Conservation (phyloP, 2,888 invertebrate species). For the Amphipoea oculea region DNA sequence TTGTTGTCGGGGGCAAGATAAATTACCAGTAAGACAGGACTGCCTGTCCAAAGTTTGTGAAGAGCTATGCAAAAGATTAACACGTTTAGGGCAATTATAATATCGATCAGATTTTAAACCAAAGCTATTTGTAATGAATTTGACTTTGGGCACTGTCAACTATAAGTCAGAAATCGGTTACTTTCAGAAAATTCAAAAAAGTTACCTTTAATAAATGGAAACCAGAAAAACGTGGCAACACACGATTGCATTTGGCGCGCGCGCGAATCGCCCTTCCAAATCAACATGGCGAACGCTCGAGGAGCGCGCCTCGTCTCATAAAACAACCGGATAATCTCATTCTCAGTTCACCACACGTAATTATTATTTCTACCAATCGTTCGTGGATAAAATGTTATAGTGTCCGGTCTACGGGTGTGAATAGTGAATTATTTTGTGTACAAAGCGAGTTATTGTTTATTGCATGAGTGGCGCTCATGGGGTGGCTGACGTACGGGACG, state of each 20-base stretch:
- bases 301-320: constrained; percentile 84
- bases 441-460: constrained; percentile 81
- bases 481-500: constrained; percentile 80
- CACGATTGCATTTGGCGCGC: constrained; percentile 83
- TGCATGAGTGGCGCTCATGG: constrained; percentile 89
- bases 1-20: too few species aligned
- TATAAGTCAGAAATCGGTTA: not conserved
- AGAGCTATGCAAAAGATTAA: not conserved
- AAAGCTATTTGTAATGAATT: not conserved
- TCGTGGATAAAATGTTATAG: constrained; percentile 84
- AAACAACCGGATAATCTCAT: constrained; percentile 75
- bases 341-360: constrained; percentile 66
- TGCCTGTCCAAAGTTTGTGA: not conserved
- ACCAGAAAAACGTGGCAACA: constrained; percentile 68
- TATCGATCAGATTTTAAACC: not conserved
- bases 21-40: not conserved
- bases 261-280: constrained; percentile 85
- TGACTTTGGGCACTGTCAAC: not conserved
- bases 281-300: constrained; percentile 85
- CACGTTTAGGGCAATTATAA: not conserved
- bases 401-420: constrained; percentile 71
- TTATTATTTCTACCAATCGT: constrained; percentile 58
- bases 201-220: constrained; percentile 31
- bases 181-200: not conserved
- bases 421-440: constrained; percentile 77